phyloP scores from a whole-genome alignment of 2,113 vertebrate species.

The Sturnira hondurensis region DNA sequence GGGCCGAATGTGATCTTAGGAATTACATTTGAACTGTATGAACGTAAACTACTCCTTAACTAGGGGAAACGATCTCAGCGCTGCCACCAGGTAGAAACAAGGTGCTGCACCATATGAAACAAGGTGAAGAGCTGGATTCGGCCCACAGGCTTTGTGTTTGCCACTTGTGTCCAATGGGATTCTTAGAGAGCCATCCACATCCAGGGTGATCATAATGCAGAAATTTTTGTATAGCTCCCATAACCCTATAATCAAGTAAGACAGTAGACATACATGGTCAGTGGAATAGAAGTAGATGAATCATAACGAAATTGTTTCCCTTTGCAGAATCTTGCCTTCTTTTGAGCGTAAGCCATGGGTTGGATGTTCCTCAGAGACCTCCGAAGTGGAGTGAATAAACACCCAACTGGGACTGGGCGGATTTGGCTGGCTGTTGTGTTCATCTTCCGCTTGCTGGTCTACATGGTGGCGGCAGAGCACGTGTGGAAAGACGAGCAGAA shows the following conservation, averaged over 20 bases:
- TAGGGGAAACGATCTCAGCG: too few species aligned
- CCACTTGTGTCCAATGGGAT: neutral
- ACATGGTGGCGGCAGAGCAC: constrained; percentile 86
- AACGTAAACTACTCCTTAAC: too few species aligned
- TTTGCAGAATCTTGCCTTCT: constrained; percentile 62
- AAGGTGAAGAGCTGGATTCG: too few species aligned
- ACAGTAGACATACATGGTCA: neutral
- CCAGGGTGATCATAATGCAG: neutral
- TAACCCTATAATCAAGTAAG: neutral
- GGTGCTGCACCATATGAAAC: too few species aligned
- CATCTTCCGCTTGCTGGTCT: constrained; percentile 89
- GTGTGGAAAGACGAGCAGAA: constrained; percentile 91
- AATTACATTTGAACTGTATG: too few species aligned
- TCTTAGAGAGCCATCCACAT: neutral
- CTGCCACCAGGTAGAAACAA: too few species aligned
- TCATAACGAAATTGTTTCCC: constrained; percentile 58
- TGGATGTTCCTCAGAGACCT: constrained; percentile 87
- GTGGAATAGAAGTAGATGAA: neutral
- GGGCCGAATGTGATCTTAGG: too few species aligned
- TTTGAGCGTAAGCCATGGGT: constrained; percentile 82
- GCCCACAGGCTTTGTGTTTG: too few species aligned
- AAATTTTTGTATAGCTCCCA: neutral
- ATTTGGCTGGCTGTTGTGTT: constrained; percentile 90
- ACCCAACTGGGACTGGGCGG: constrained; percentile 88
- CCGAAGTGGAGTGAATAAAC: constrained; percentile 89